These are phyloP conservation scores for Xestia rhomboidea DNA, from an alignment of 2,888 invertebrate genomes.

Conservation along the genomic window DNA sequence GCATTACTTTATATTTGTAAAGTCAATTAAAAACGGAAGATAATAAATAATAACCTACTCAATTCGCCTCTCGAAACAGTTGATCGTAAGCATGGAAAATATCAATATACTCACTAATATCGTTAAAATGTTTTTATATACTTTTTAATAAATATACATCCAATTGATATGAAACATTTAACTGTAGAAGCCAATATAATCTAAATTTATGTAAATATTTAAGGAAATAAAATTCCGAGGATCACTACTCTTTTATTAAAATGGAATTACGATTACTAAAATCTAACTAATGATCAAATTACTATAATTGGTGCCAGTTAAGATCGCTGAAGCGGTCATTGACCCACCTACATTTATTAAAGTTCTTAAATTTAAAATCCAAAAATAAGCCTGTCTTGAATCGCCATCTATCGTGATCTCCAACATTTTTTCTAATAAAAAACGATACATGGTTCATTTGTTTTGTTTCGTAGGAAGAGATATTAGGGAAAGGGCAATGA, in stretches of 20 bases:
- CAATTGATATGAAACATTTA: constrained; percentile 57
- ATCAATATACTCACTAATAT: constrained; percentile 29
- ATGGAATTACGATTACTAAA: constrained; percentile 40
- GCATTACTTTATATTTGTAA: constrained; percentile 37
- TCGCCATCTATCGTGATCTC: too few species aligned
- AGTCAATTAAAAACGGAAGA: constrained; percentile 18
- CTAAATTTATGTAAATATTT: constrained; percentile 5
- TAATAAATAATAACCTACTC: constrained; percentile 27
- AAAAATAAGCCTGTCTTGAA: too few species aligned
- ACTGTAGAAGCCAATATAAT: constrained; percentile 37
- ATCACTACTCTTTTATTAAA: constrained; percentile 35
- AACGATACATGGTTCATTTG: too few species aligned
- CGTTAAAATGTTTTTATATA: neutral
- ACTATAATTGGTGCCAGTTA: too few species aligned
- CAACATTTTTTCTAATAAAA: too few species aligned
- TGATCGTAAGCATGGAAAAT: constrained; percentile 36
- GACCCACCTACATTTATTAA: too few species aligned
- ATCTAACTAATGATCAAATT: constrained; percentile 24
- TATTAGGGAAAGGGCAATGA: too few species aligned
- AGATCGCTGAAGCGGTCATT: too few species aligned
- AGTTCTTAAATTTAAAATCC: too few species aligned
- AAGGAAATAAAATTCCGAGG: constrained; percentile 29
- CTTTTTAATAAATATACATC: constrained; percentile 40
- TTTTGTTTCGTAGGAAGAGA: too few species aligned
- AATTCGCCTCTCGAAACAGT: constrained; percentile 40